Evolutionary conservation across 2,113 vertebrate species (phyloP).

Genomic region (Pachypanchax playfairii): DNA sequence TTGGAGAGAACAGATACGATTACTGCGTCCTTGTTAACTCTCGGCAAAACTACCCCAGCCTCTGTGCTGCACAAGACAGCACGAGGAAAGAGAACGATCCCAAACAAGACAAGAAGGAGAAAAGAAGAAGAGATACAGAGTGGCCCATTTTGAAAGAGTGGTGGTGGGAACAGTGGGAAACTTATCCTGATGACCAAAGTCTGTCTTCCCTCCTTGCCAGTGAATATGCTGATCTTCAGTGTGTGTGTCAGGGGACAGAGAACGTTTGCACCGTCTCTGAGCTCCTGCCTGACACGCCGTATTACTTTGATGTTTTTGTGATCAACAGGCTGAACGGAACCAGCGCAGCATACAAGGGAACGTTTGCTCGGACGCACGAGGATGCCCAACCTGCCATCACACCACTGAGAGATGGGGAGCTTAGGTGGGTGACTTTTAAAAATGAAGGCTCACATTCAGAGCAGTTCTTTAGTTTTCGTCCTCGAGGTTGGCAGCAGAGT

Average conservation of each 20-base stretch:
- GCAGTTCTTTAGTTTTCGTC: slow-evolving; percentile 80
- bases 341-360: slow-evolving; percentile 82
- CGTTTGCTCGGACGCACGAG: slow-evolving; percentile 82
- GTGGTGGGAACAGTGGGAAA: slow-evolving; percentile 80
- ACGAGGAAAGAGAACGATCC: slow-evolving; percentile 47
- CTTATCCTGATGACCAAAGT: slow-evolving; percentile 42
- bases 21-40: slow-evolving; percentile 88
- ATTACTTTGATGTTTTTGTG: slow-evolving; percentile 89
- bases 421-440: slow-evolving; percentile 79
- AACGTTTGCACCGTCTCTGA: slow-evolving; percentile 84
- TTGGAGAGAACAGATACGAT: slow-evolving; percentile 71
- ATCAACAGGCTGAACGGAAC: slow-evolving; percentile 84
- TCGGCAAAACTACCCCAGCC: slow-evolving; percentile 84
- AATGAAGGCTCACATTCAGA: slow-evolving; percentile 57
- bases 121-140: slow-evolving; percentile 44
- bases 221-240: slow-evolving; percentile 78
- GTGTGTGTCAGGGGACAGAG: slow-evolving; percentile 82
- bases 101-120: slow-evolving; percentile 56
- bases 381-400: slow-evolving; percentile 78
- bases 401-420: slow-evolving; percentile 83
- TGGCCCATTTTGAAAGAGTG: slow-evolving; percentile 75
- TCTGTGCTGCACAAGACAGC: slow-evolving; percentile 82
- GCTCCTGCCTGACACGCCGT: slow-evolving; percentile 83
- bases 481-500: slow-evolving; percentile 82
- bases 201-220: slow-evolving; percentile 22